Base-by-base conservation (phyloP, 2,113 vertebrate genomes). In the Eclectus roratus region DNA sequence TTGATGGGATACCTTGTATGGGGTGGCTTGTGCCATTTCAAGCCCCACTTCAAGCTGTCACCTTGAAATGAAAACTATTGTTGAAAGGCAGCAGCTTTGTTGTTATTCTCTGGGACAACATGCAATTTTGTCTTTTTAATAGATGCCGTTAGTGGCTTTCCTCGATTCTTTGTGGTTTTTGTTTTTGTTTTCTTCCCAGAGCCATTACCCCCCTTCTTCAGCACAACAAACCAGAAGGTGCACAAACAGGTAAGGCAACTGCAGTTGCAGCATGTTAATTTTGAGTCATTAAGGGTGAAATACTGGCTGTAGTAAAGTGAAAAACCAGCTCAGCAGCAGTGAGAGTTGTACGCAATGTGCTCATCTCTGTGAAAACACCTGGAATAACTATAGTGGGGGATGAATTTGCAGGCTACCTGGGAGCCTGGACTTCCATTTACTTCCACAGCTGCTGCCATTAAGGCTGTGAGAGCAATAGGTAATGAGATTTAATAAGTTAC, bases 191-290 rank as follows among this genome's bases (percentile, higher is more conserved):
- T 58, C 55, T 95, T 94, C 89, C 33, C 91, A 96, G 91, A 95
- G 46, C 47, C 37, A 16, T 91, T 78, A 50, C 7, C 9, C 25
- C 6, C 7, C 46, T 85, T 91, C 46, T 82, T 39, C 73, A 81
- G 24, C 60, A 61, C 1, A 27, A 44, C 28, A 50, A 14, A 39
- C 24, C 13, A 63, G 61, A 80, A 86, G 69, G 17, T 84, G n/a
- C 21, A 65, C 71, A 76, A 94, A 43, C 85, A 96, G 96, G 96
- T 97, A 96, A 94, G 89, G 43, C 63, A 84, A 21, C 41, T 88
- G 46, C 44, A 81, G 31, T 91, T 76, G 43, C 27, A 80, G 52
- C 19, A 10, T 64, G 44, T 81, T 85, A 61, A 28, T 81, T 85
- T 64, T 47, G 8, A 71, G 47, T 68, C 27, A 53, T 56, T 68